Conservation (phyloP, 2,888 invertebrate species). For the Hyles lineata region DNA sequence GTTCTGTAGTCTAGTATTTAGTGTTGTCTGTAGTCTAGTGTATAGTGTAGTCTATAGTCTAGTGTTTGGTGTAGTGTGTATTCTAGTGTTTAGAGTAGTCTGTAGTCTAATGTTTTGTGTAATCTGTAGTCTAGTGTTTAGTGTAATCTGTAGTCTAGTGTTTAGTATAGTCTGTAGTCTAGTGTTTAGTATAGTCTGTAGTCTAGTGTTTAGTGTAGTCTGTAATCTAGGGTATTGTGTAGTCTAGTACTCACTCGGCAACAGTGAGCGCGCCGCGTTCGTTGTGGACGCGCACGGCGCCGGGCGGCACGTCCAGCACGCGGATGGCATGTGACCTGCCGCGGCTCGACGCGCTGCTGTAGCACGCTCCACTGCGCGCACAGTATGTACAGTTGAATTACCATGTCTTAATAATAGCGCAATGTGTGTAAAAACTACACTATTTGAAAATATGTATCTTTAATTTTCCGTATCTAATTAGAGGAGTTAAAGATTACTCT, state of each 20-base stretch:
- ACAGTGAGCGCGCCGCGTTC: slow-evolving; percentile 55
- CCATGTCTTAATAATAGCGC: background rate
- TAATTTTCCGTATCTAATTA: too few relatives aligned
- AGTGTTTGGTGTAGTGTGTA: too few relatives aligned
- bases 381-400: background rate
- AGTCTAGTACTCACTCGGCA: slow-evolving; percentile 59
- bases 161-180: background rate
- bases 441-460: too few relatives aligned
- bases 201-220: background rate
- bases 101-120: too few relatives aligned
- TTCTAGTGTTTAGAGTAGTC: too few relatives aligned
- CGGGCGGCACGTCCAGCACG: slow-evolving; percentile 91
- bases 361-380: slow-evolving; percentile 88
- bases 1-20: background rate
- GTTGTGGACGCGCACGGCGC: slow-evolving; percentile 51
- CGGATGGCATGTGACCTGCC: slow-evolving; percentile 90
- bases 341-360: slow-evolving; percentile 66
- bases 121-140: too few relatives aligned
- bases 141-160: background rate
- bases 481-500: too few relatives aligned
- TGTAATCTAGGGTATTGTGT: background rate
- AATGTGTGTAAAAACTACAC: too few relatives aligned
- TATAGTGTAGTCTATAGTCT: background rate
- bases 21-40: background rate
- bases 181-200: background rate